Conservation (phyloP, 2,888 invertebrate genomes). For the Lepeophtheirus nordmannii region DNA sequence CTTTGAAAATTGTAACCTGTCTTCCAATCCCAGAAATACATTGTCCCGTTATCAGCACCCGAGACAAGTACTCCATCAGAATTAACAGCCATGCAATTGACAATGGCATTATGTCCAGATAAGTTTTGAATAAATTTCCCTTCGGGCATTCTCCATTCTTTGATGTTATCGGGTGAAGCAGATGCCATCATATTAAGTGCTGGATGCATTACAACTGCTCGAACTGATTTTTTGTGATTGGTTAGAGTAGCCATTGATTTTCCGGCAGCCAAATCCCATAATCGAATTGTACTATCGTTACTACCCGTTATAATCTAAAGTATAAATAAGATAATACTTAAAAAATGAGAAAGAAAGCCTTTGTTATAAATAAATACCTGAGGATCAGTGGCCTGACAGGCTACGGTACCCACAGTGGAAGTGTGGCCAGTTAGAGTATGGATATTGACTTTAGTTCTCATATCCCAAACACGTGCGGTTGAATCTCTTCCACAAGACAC, state of each 20-base stretch:
- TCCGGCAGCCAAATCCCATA: constrained; percentile 96
- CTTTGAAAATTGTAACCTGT: constrained; percentile 98
- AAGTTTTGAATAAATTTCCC: constrained; percentile 93
- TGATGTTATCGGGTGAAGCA: constrained; percentile 95
- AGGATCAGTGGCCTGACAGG: constrained; percentile 82
- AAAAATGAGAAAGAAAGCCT: neutral
- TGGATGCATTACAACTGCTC: constrained; percentile 44
- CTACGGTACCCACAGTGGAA: constrained; percentile 87
- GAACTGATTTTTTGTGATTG: constrained; percentile 85
- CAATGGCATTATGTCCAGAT: constrained; percentile 89
- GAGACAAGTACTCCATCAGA: constrained; percentile 83
- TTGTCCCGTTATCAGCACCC: constrained; percentile 92
- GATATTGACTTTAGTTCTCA: constrained; percentile 95
- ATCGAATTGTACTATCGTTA: constrained; percentile 86
- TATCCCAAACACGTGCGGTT: constrained; percentile 94
- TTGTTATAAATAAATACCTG: constrained; percentile 43
- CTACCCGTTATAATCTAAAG: constrained; percentile 32
- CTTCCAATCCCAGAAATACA: constrained; percentile 97
- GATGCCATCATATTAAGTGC: constrained; percentile 82
- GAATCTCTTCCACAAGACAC: constrained; percentile 87
- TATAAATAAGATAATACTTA: neutral
- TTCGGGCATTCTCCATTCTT: constrained; percentile 97
- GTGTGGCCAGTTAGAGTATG: constrained; percentile 90
- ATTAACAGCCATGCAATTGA: constrained; percentile 90
- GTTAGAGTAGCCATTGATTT: constrained; percentile 84